phyloP scores from a whole-genome alignment of 1,140 invertebrate species.

The Parasteatoda tepidariorum region DNA sequence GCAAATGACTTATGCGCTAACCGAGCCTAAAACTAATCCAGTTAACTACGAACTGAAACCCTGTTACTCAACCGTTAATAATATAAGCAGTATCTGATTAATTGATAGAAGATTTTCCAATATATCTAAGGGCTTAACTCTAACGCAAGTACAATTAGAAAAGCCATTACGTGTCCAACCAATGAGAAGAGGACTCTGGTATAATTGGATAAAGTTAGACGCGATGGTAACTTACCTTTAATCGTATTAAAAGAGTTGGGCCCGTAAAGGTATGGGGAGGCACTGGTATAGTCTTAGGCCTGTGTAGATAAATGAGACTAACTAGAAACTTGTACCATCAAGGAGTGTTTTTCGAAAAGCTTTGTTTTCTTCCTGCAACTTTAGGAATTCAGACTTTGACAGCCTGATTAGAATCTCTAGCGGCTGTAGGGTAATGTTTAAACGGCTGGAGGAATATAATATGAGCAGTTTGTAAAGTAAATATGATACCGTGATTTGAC shows the following conservation, averaged over 20 bases:
- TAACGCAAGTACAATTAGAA: constrained; percentile 23
- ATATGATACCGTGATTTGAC: too few relatives aligned
- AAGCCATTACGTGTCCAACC: constrained; percentile 5
- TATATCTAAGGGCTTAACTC: constrained; percentile 9
- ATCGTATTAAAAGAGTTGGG: constrained; percentile 42
- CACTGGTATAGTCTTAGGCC: constrained; percentile 22
- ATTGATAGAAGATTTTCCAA: constrained; percentile 7
- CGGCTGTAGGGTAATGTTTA: not conserved
- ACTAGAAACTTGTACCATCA: constrained; percentile 12
- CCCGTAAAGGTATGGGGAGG: not conserved
- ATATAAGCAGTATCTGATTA: constrained; percentile 50
- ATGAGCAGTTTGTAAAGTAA: too few relatives aligned
- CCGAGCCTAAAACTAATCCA: constrained; percentile 21
- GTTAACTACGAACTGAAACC: constrained; percentile 13
- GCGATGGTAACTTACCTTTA: constrained; percentile 31
- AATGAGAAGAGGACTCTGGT: not conserved
- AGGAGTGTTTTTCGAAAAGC: too few relatives aligned
- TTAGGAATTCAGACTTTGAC: too few relatives aligned
- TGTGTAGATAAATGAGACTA: constrained; percentile 39
- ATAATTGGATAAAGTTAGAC: constrained; percentile 43
- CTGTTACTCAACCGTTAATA: constrained; percentile 27
- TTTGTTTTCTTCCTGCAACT: too few relatives aligned
- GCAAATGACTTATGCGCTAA: not conserved
- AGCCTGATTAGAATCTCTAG: too few relatives aligned
- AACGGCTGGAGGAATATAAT: too few relatives aligned